Base-by-base conservation (phyloP, 2,888 invertebrate genomes). In the Listrodromus nycthemerus region DNA sequence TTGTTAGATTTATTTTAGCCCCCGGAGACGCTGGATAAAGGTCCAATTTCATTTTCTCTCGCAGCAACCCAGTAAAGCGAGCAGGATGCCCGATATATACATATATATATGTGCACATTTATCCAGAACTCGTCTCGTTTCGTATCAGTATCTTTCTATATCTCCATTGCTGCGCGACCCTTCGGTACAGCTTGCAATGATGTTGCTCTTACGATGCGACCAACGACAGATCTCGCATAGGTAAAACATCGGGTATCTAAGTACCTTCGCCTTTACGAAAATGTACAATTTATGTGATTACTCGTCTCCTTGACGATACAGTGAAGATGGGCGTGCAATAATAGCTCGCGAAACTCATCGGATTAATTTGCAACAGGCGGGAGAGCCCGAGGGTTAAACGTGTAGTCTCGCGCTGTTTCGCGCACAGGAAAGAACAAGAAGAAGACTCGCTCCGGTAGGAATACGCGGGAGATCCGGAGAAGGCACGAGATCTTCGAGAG, bases 1-100 rank as follows among this genome's bases (percentile, higher is more conserved):
- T 83, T 91, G 91, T 89, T 89, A 90, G 90, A 92, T 92, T 92
- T 92, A 92, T 92, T 91, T 90, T 89, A 78, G 88, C 87, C 87
- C 80, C 88, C 81, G 83, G 80, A 85, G 84, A 77, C 81, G 82
- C 79, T 37, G 87, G 84, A 85, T 88, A 86, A 88, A 87, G 84
- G 89, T 87, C 88, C 90, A 90, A 92, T 92, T 92, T 91, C 90
- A 92, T 92, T 91, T 90, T 90, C 89, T 89, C 89, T 83, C 85
- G 82, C 85, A 73, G 61, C 58, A 75, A 74, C 33, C 19, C 65
- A 83, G 79, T 84, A 83, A 84, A 84, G 52, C 76, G 79, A 77
- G 80, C 73, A 80, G 69, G 75, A 61, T 67, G 50, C 69, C 74
- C 37, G 10, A 41, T 41, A 5, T 37, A 37, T 65, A 65, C 24